Base-by-base conservation (phyloP, 2,113 vertebrate genomes). In the Seriola aureovittata region DNA sequence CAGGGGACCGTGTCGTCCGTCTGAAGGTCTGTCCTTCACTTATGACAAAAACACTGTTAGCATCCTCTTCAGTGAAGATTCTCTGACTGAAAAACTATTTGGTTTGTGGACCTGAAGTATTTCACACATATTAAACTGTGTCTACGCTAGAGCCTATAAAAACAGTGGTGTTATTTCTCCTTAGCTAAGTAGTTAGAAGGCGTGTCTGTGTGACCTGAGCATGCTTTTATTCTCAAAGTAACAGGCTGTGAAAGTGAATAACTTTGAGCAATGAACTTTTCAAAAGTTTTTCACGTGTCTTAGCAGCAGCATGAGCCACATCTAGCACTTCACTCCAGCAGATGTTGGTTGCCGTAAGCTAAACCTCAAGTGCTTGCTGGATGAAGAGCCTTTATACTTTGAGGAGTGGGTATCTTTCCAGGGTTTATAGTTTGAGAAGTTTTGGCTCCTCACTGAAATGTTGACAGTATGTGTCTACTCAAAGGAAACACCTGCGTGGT, bases 401-500 rank as follows among this genome's bases (percentile, higher is more conserved):
- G 55, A 63, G 25, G 77, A 75, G 71, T 0, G 0, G 25, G 42
- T 77, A 55, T 79, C 65, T 4, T 71, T 66, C 32, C 40, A 38
- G 67, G 32, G 62, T 90, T 85, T 81, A 84, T 81, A 65, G 74
- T 78, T 67, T 25, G 34, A 75, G 50, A 85, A 46, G 59, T 58
- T 75, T 82, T 87, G 80, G 68, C 78, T 85, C 60, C 64, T 75
- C 90, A 79, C 71, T 81, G 21, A 81, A 87, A 90, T 87, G 85
- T 88, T 92, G 75, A 88, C 82, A 89, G 89, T 78, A 67, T 71
- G 76, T 78, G 78, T 85, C 85, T 60, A 21, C 70, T 82, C 52
- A 87, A 86, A 82, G 83, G 82, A 87, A 93, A 89, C 91, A 90
- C 89, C 87, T 89, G 88, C 57, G 11, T 75, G 77, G 80, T 82